Percentiles rank a stretch among this genome's conserved stretches.
Conservation (phyloP, 2,797 vertebrate genomes). For the Micrastur ruficollis region DNA sequence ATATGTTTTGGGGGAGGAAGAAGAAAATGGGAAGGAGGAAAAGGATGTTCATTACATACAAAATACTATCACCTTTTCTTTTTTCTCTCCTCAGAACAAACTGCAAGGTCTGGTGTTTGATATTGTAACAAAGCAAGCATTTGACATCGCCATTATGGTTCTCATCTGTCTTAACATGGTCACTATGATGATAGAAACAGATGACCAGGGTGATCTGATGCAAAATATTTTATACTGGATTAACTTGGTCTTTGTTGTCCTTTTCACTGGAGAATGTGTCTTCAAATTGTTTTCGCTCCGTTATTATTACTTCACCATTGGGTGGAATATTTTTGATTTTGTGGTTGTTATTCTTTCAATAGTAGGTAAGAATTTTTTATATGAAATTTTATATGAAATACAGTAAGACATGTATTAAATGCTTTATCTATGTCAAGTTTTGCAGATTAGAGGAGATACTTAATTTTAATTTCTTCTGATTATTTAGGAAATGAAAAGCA, state of each 20-base stretch:
- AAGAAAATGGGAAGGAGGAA: not conserved
- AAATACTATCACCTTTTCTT: not conserved
- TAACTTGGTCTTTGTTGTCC: conserved; percentile 86
- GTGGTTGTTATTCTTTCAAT: conserved; percentile 95
- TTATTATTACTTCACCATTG: conserved; percentile 91
- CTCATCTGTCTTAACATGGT: conserved; percentile 97
- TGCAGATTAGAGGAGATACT: not conserved
- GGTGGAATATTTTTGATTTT: conserved; percentile 98
- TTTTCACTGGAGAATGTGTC: conserved; percentile 91
- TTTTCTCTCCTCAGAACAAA: conserved; percentile 86
- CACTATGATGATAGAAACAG: conserved; percentile 96
- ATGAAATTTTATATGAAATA: not conserved
- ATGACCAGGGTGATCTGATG: conserved; percentile 70
- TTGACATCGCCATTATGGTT: conserved; percentile 94
- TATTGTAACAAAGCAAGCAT: conserved; percentile 88
- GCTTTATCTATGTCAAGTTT: not conserved
- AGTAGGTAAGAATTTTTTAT: conserved; percentile 82
- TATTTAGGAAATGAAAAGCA: not conserved
- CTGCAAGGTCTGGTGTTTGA: conserved; percentile 93
- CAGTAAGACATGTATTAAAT: not conserved
- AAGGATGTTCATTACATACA: not conserved
- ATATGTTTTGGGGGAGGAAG: not conserved
- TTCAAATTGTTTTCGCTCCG: conserved; percentile 91
- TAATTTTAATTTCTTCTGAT: not conserved
- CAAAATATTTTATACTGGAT: conserved; percentile 77